phyloP scores from a whole-genome alignment of 1,140 invertebrate species.

The Hylaeus anthracinus region DNA sequence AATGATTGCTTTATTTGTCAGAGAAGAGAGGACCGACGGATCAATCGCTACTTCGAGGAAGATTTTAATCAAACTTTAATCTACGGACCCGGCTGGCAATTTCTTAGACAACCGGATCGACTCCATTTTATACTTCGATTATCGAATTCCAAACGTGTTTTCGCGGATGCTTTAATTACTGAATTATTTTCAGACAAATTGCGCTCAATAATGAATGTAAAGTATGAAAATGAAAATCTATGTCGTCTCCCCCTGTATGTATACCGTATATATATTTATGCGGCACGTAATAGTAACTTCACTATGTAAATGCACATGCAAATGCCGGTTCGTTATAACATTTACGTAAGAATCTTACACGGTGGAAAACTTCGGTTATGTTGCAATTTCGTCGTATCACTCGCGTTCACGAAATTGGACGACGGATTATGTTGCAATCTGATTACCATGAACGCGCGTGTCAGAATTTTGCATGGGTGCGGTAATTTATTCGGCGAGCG shows the following conservation, averaged over 20 bases:
- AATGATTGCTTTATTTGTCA: slow-evolving; percentile 39
- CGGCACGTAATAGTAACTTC: slow-evolving; percentile 9
- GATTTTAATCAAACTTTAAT: slow-evolving; percentile 37
- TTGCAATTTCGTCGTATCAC: neutral
- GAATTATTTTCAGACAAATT: neutral
- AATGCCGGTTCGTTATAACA: slow-evolving; percentile 4
- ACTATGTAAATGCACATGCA: slow-evolving; percentile 5
- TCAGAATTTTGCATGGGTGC: neutral
- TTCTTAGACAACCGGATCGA: neutral
- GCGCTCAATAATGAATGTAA: neutral
- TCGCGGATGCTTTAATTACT: neutral
- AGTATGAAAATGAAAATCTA: neutral
- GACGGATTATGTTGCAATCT: neutral
- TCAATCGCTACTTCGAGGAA: slow-evolving; percentile 19
- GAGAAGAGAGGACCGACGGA: neutral
- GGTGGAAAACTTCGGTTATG: neutral
- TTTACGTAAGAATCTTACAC: neutral
- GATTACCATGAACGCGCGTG: neutral
- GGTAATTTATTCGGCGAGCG: neutral
- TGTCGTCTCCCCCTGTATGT: neutral
- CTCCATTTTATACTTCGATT: neutral
- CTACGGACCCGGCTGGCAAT: neutral
- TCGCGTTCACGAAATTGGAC: too few relatives aligned
- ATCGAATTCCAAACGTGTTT: neutral
- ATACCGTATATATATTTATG: neutral